A percentile compares a stretch with the other conserved stretches of the same genome.
phyloP scores from a whole-genome alignment of 2,888 invertebrate genomes.

The Ganaspis brasiliensis region DNA sequence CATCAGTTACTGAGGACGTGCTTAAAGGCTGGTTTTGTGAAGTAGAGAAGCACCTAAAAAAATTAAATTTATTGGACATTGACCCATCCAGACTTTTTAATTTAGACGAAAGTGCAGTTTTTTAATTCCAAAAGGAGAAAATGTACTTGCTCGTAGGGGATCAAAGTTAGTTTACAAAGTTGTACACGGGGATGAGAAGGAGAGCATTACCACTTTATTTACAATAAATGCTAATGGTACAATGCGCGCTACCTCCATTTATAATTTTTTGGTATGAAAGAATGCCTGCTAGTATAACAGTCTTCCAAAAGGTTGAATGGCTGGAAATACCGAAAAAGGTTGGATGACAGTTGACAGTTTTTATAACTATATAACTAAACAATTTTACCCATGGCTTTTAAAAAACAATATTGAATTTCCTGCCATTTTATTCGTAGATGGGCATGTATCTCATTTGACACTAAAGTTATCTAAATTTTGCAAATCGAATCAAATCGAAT shows the following conservation, averaged over 20 bases:
- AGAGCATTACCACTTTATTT: constrained; percentile 63
- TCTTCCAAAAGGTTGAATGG: constrained; percentile 49
- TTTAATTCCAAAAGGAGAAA: constrained; percentile 70
- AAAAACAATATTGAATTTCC: no score
- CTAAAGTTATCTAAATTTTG: constrained; percentile 41
- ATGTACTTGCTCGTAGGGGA: constrained; percentile 71
- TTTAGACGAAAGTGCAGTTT: constrained; percentile 76
- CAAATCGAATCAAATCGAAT: constrained; percentile 29
- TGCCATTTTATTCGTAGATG: constrained; percentile 65
- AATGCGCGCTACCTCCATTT: constrained; percentile 6
- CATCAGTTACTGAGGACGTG: constrained; percentile 34
- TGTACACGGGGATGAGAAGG: constrained; percentile 60
- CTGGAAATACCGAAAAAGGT: constrained; percentile 62
- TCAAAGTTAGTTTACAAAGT: constrained; percentile 62
- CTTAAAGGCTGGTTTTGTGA: no score
- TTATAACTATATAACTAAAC: constrained; percentile 61
- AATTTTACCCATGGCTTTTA: constrained; percentile 61
- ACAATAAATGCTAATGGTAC: constrained; percentile 58
- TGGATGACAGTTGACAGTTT: constrained; percentile 64
- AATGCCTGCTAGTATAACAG: background rate
- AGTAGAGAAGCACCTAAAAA: constrained; percentile 59
- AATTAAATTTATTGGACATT: constrained; percentile 59
- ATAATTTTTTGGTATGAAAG: constrained; percentile 19
- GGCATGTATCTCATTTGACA: constrained; percentile 63
- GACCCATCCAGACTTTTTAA: constrained; percentile 71